phyloP scores from a whole-genome alignment of 2,797 vertebrate species.

The Crenichthys baileyi region DNA sequence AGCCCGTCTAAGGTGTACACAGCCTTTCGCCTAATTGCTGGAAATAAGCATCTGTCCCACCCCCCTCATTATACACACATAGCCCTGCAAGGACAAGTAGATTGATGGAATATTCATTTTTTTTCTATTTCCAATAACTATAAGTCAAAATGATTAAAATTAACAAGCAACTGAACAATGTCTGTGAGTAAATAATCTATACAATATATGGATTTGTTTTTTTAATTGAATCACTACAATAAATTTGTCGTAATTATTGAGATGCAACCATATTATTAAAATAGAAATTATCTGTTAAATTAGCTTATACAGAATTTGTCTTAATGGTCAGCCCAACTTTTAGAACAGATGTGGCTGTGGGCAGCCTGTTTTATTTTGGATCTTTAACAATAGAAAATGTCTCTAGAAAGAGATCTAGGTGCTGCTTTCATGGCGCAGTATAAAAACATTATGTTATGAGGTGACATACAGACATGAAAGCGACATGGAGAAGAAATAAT shows the following conservation, averaged over 20 bases:
- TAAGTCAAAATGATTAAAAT: no score
- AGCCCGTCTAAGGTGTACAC: no score
- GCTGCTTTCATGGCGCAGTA: neutral
- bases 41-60: no score
- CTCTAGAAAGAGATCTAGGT: neutral
- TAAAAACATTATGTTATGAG: neutral
- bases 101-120: no score
- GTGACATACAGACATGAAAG: constrained; percentile 11
- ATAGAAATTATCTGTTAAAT: neutral
- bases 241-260: neutral
- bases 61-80: no score
- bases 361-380: neutral
- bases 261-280: neutral
- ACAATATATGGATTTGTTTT: no score
- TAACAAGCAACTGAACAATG: no score
- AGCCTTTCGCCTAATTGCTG: no score
- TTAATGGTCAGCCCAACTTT: neutral
- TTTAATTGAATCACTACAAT: no score
- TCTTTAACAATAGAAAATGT: neutral
- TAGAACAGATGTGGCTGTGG: neutral
- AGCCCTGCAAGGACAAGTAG: no score
- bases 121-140: no score
- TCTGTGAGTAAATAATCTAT: no score
- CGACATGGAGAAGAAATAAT: constrained; percentile 1
- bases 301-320: neutral